These are phyloP conservation scores for Labeo calbasu DNA, from an alignment of 2,797 vertebrate species.

Conservation along the genomic window DNA sequence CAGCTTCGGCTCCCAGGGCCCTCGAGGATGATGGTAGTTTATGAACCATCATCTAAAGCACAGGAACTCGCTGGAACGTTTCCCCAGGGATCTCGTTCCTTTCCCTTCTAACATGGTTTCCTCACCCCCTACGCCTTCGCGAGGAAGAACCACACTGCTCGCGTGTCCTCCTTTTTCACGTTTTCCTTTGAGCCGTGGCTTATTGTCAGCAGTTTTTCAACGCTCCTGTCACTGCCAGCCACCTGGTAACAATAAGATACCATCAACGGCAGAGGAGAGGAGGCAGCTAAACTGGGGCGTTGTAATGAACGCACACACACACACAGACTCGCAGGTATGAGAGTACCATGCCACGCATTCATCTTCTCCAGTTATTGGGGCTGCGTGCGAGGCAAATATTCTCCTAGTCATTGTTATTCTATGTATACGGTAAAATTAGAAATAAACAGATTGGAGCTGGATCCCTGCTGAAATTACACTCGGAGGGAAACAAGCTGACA, in stretches of 20 bases:
- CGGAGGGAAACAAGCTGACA: slow-evolving; percentile 16
- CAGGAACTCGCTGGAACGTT: slow-evolving; percentile 36
- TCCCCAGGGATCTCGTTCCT: slow-evolving; percentile 22
- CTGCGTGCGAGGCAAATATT: slow-evolving; percentile 12
- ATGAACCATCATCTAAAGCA: slow-evolving; percentile 40
- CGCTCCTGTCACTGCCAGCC: slow-evolving; percentile 48
- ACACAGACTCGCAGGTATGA: slow-evolving; percentile 15
- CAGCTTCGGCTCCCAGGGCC: slow-evolving; percentile 16
- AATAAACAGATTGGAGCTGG: slow-evolving; percentile 39
- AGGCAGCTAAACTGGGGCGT: slow-evolving; percentile 53
- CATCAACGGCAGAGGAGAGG: slow-evolving; percentile 28
- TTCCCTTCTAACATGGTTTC: slow-evolving; percentile 30
- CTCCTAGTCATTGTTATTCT: slow-evolving; percentile 35
- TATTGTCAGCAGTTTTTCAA: slow-evolving; percentile 55
- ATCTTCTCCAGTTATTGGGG: slow-evolving; percentile 39
- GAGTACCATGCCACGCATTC: slow-evolving; percentile 17
- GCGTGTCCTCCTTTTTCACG: slow-evolving; percentile 22
- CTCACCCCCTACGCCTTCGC: slow-evolving; percentile 8
- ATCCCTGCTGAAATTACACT: slow-evolving; percentile 36
- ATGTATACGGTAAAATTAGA: slow-evolving; percentile 39
- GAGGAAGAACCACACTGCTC: background rate
- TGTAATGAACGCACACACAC: slow-evolving; percentile 1
- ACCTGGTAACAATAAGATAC: slow-evolving; percentile 52
- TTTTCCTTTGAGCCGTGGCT: slow-evolving; percentile 39
- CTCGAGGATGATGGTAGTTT: slow-evolving; percentile 30